These are phyloP conservation scores for Nasonia oneida DNA, from an alignment of 2,888 invertebrate species.

Conservation along the genomic window DNA sequence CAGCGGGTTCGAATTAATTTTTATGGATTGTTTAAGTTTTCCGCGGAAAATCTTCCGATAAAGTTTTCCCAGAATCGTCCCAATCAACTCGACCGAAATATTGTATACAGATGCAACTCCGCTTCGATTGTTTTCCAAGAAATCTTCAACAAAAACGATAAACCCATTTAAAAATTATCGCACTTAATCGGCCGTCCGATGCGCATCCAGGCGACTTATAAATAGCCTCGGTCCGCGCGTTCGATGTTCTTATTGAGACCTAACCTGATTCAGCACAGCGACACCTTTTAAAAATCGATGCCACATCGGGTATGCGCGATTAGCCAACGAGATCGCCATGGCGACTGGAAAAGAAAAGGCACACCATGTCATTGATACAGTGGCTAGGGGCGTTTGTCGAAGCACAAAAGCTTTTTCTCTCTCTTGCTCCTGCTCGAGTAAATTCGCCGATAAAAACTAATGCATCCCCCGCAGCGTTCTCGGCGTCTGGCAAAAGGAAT, in stretches of 20 bases:
- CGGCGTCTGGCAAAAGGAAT: not conserved
- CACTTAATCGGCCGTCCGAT: not conserved
- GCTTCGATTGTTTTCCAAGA: no score
- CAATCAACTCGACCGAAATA: no score
- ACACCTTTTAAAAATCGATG: slow-evolving; percentile 2
- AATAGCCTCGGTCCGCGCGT: not conserved
- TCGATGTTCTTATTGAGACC: not conserved
- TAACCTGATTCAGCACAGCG: not conserved
- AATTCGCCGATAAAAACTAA: slow-evolving; percentile 54
- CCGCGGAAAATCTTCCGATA: no score
- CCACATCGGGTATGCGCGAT: not conserved
- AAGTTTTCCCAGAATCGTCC: no score
- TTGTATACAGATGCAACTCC: no score
- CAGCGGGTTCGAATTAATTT: no score
- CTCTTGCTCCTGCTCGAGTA: slow-evolving; percentile 7
- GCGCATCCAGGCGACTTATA: not conserved
- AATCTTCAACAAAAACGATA: no score
- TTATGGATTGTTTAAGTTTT: no score
- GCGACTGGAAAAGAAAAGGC: not conserved
- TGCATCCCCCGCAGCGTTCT: slow-evolving; percentile 17
- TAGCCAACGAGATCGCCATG: not conserved
- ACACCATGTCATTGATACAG: not conserved
- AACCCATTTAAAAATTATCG: not conserved
- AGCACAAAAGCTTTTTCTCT: not conserved
- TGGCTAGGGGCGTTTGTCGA: not conserved